phyloP scores from a whole-genome alignment of 2,113 vertebrate genomes.

The Cnemophilus loriae region DNA sequence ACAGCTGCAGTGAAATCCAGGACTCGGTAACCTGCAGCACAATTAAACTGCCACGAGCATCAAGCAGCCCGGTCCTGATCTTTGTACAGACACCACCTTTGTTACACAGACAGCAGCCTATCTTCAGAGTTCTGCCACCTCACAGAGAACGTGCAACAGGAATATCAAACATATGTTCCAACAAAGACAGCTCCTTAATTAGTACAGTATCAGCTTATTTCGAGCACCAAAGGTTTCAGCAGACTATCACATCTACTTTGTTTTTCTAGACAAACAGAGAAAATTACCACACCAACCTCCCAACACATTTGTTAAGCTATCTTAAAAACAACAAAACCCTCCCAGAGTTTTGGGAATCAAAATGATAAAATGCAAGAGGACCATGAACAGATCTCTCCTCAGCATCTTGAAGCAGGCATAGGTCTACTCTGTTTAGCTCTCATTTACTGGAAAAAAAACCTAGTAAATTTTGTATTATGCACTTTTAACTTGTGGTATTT shows the following conservation, averaged over 20 bases:
- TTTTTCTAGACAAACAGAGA: not conserved
- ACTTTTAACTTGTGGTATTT: not conserved
- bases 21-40: slow-evolving; percentile 5
- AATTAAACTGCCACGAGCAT: not conserved
- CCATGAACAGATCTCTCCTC: not conserved
- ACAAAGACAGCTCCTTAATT: not conserved
- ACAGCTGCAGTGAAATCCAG: not conserved
- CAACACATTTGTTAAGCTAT: not conserved
- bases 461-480: not conserved
- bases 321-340: not conserved
- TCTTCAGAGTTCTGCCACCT: not conserved
- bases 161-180: not conserved
- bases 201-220: not conserved
- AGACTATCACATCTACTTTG: not conserved
- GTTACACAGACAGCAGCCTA: not conserved
- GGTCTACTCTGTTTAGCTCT: not conserved
- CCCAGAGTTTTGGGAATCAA: not conserved
- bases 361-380: not conserved
- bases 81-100: slow-evolving; percentile 29
- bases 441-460: not conserved
- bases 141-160: not conserved
- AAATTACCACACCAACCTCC: not conserved
- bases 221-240: not conserved
- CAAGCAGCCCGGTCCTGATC: not conserved
- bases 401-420: accelerated